Evolutionary conservation across 2,797 vertebrate species (phyloP), one percentile per base, ranked within the genome.

Genomic region (Hoplostethus atlanticus): DNA sequence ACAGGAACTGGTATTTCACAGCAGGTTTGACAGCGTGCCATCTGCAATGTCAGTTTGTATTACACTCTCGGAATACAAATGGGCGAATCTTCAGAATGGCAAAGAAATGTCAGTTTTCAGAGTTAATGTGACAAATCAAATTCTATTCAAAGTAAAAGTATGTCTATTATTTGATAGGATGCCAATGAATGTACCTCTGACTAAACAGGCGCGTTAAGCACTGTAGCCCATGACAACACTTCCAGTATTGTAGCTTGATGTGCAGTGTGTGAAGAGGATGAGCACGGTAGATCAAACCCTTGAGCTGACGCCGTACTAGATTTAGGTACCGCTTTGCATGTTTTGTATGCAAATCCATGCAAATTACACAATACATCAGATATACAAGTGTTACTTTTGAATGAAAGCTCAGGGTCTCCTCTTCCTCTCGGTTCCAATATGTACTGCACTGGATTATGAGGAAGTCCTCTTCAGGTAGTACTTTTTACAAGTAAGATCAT

Each of bases 401-500:
- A 36, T 42, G 36, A 51, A 59, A 6, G 50, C 40, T 31, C n/a
- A 55, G 21, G 10, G 28, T 44, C 25, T 13, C 2, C 2, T 30
- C 10, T 10, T 54, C 44, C 11, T 7, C 34, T 36, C 4, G 5
- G 34, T 8, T 36, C 34, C 34, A 36, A 5, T 38, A 25, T 38
- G 54, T 34, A 28, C 55, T 56, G 46, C 17, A 28, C 34, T 60
- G 65, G 64, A 73, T 71, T 74, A 62, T 17, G 34, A 30, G 58
- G 31, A 63, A 64, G 44, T 36, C 1, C 2, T 52, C 36, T 61
- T 70, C 50, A 52, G 46, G 13, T 5, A 16, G 13, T 15, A 5
- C 46, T 47, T 2, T 57, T 42, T 62, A 13, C 61, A 42, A 66
- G 73, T 73, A 58, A 57, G 64, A 57, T 76, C 60, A 53, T 15